Evolutionary conservation across 30 jellyfish, hydroid and myxozoan species (phyloP).

Genomic region (Euphysa ruthae): DNA sequence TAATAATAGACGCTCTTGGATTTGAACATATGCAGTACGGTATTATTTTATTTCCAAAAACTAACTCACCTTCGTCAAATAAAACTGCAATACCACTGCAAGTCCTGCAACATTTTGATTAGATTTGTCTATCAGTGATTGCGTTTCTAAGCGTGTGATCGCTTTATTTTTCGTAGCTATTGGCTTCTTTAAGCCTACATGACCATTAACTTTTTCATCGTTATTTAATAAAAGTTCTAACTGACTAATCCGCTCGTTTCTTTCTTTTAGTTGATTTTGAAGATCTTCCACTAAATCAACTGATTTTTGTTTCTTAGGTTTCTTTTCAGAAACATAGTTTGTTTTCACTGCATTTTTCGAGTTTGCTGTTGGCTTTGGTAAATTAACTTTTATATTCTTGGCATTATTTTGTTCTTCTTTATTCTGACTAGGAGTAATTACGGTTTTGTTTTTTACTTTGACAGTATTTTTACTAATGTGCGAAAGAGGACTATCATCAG

Average conservation of each 20-base stretch:
- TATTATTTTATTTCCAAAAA: no score
- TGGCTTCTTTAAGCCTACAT: neutral
- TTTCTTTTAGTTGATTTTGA: constrained; percentile 27
- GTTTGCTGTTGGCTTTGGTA: constrained; percentile 6
- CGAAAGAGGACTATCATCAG: no score
- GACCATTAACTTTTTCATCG: neutral
- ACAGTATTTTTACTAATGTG: no score
- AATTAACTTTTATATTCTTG: neutral
- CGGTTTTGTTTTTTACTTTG: neutral
- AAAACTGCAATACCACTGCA: constrained; percentile 52
- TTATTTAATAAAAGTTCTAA: constrained; percentile 30
- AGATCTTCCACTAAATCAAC: constrained; percentile 9
- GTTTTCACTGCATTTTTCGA: neutral
- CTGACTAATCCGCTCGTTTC: constrained; percentile 32
- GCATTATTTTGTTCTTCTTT: neutral
- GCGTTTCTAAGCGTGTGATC: neutral
- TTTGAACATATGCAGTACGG: no score
- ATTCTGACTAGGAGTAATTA: neutral
- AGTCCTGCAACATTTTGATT: constrained; percentile 57
- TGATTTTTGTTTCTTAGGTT: neutral
- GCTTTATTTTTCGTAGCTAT: neutral
- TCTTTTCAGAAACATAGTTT: neutral
- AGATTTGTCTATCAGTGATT: constrained; percentile 16
- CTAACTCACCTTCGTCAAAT: constrained; percentile 40
- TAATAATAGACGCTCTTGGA: no score